Conservation (phyloP, 2,797 vertebrate species). For the Trichosurus vulpecula region DNA sequence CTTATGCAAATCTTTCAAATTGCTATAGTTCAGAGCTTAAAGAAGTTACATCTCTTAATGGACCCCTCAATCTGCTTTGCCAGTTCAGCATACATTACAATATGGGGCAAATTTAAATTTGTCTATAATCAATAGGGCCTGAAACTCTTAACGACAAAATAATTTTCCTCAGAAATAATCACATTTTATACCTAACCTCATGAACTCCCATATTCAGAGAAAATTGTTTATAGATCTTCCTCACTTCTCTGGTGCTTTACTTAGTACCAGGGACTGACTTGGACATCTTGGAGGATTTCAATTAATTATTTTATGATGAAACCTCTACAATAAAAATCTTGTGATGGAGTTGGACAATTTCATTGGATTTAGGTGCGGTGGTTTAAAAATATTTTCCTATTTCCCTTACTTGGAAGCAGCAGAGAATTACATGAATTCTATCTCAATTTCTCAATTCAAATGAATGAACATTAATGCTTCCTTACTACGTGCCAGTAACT, state of each 20-base stretch:
- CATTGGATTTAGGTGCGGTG: accelerated
- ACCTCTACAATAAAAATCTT: neutral
- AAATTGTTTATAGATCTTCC: neutral
- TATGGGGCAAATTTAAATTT: neutral
- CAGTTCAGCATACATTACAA: neutral
- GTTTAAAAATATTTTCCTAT: neutral
- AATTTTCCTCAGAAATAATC: slow-evolving; percentile 16
- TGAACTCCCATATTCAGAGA: neutral
- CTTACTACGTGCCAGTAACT: neutral
- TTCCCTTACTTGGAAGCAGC: too few relatives aligned
- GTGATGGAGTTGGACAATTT: accelerated
- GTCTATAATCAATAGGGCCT: neutral
- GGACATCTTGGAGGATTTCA: neutral
- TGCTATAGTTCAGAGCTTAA: slow-evolving; percentile 8
- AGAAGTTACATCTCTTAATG: neutral
- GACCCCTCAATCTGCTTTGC: neutral
- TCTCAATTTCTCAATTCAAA: neutral
- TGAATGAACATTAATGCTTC: neutral
- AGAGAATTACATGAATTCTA: too few relatives aligned
- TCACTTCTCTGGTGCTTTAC: neutral
- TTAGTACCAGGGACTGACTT: neutral
- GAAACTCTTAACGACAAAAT: neutral
- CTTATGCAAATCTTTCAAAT: neutral
- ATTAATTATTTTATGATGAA: neutral
- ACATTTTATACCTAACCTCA: slow-evolving; percentile 3